Conservation (phyloP, 1,140 invertebrate species). For the Psix sp. region DNA sequence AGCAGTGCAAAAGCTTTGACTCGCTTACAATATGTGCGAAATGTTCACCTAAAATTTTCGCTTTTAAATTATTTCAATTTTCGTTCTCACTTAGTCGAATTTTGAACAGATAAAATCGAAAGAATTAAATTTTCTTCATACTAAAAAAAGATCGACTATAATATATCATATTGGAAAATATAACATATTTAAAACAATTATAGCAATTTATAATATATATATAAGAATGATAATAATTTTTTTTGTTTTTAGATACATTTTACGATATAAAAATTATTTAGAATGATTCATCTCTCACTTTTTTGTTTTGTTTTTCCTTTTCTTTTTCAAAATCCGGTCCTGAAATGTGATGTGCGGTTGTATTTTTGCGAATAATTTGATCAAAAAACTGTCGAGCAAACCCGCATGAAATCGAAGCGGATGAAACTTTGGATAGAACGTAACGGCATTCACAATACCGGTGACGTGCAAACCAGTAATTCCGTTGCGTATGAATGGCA, state of each 20-base stretch:
- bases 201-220: too few species aligned
- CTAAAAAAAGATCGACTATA: too few species aligned
- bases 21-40: slow-evolving; percentile 12
- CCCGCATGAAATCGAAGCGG: slow-evolving; percentile 58
- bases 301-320: too few species aligned
- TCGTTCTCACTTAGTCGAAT: too few species aligned
- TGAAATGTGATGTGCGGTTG: slow-evolving; percentile 7
- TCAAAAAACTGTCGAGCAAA: slow-evolving; percentile 56
- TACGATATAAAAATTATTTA: too few species aligned
- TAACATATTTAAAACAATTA: too few species aligned
- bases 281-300: too few species aligned
- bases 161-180: too few species aligned
- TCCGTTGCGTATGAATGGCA: slow-evolving; percentile 59
- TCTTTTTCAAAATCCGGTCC: slow-evolving; percentile 14
- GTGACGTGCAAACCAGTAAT: slow-evolving; percentile 55
- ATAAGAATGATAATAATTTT: too few species aligned
- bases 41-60: slow-evolving; percentile 3
- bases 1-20: slow-evolving; percentile 45
- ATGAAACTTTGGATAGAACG: slow-evolving; percentile 50
- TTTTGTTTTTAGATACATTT: too few species aligned
- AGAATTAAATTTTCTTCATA: too few species aligned
- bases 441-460: slow-evolving; percentile 56
- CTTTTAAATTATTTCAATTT: neutral
- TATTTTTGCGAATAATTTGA: slow-evolving; percentile 60
- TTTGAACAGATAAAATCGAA: too few species aligned